Evolutionary conservation across 2,797 vertebrate species (phyloP).

Genomic region (Sus cebifrons): DNA sequence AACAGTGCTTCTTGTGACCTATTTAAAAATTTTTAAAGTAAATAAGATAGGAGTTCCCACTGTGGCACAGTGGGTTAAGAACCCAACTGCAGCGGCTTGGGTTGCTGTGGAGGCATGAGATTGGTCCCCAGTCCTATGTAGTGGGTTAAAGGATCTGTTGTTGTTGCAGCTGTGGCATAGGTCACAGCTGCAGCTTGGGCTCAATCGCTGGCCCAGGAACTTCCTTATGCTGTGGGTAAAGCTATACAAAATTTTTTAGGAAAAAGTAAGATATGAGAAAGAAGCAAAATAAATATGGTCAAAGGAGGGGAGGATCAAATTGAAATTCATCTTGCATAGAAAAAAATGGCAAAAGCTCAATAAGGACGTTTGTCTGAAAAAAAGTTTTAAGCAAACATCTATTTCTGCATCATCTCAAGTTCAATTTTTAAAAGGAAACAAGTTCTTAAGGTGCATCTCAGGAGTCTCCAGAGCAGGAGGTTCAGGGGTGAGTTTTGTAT

Average conservation of each 20-base stretch:
- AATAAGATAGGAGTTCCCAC: neutral
- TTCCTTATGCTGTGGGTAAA: no score
- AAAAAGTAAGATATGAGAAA: neutral
- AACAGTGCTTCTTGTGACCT: neutral
- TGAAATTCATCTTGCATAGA: neutral
- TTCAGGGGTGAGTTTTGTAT: neutral
- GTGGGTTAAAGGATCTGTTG: no score
- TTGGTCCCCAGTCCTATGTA: no score
- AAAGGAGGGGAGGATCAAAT: neutral
- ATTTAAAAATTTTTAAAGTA: neutral
- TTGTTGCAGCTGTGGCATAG: no score
- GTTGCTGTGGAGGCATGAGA: no score
- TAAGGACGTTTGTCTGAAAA: neutral
- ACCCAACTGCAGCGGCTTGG: no score
- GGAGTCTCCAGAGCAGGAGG: neutral
- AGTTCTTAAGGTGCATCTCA: no score
- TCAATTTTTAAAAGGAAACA: slow-evolving; percentile 22
- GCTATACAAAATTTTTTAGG: no score
- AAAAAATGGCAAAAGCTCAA: neutral
- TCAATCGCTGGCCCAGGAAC: no score
- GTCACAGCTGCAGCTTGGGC: no score
- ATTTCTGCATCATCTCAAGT: neutral
- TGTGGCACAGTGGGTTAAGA: no score
- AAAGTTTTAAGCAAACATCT: neutral
- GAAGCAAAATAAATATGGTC: neutral